phyloP scores from a whole-genome alignment of 2,113 vertebrate genomes.

The Anguilla japonica region DNA sequence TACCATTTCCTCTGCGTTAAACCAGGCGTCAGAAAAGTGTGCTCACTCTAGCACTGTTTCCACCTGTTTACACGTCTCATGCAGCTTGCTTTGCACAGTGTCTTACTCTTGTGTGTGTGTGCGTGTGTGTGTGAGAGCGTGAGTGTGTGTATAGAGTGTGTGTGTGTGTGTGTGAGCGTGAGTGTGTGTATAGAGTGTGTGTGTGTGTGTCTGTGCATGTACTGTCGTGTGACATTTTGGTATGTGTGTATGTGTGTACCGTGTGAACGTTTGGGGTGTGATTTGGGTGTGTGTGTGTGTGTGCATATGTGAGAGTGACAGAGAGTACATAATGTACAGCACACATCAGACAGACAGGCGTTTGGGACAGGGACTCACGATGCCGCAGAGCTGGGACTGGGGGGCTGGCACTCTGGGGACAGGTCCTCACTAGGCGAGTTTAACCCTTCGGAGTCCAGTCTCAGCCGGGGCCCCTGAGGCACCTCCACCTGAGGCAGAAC shows the following conservation, averaged over 20 bases:
- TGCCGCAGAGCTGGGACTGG: conserved; percentile 41
- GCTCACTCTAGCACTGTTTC: neutral
- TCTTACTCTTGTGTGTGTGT: neutral
- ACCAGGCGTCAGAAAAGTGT: neutral
- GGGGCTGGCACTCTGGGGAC: conserved; percentile 54
- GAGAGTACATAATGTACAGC: too few species aligned
- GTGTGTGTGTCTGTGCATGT: neutral
- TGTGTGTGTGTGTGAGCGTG: neutral
- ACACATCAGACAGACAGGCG: too few species aligned
- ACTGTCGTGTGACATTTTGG: too few species aligned
- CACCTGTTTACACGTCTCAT: neutral
- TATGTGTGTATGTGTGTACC: neutral
- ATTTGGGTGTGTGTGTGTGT: neutral
- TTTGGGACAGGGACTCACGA: conserved; percentile 46
- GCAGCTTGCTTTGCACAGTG: neutral
- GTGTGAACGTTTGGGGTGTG: neutral
- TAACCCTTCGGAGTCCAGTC: conserved; percentile 63
- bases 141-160: neutral
- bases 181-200: neutral
- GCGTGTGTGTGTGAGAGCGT: neutral
- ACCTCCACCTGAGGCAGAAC: neutral
- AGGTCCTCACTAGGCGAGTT: conserved; percentile 61
- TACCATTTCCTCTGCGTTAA: neutral
- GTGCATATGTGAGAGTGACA: neutral
- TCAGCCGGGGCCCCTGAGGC: conserved; percentile 53